phyloP scores from a whole-genome alignment of 2,888 invertebrate genomes.

The Ormia ochracea region DNA sequence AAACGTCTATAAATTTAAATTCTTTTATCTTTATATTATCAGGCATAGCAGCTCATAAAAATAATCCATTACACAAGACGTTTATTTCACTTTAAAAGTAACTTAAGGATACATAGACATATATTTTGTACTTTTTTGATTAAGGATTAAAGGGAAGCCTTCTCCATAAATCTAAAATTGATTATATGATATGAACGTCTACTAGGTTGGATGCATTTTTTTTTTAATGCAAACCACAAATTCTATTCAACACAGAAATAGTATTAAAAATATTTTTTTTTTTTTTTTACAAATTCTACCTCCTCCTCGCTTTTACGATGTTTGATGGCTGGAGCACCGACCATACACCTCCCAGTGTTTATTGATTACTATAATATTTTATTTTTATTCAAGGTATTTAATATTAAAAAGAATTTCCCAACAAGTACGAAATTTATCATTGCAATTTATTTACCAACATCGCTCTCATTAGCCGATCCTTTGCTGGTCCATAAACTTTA shows the following conservation, averaged over 20 bases:
- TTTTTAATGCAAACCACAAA: neutral
- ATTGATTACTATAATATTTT: neutral
- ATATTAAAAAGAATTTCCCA: neutral
- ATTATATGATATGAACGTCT: neutral
- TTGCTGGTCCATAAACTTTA: constrained; percentile 39
- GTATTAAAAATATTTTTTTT: constrained; percentile 6
- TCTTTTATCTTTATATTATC: neutral
- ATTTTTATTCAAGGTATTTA: neutral
- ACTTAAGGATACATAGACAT: too few species aligned
- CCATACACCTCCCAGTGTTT: neutral
- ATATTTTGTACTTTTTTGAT: neutral
- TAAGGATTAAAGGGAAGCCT: neutral
- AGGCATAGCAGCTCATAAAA: neutral
- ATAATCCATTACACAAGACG: neutral
- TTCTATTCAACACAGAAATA: constrained; percentile 6
- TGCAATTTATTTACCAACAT: neutral
- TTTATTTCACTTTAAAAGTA: neutral
- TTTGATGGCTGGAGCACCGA: too few species aligned
- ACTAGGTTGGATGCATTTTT: constrained; percentile 10
- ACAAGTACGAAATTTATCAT: neutral
- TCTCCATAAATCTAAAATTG: constrained; percentile 33
- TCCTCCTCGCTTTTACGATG: too few species aligned
- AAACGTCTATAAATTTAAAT: neutral
- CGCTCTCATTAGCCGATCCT: constrained; percentile 16
- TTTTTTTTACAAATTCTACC: constrained; percentile 24